Evolutionary conservation across 1,140 invertebrate species (phyloP).

Genomic region (Condylostylus longicornis): DNA sequence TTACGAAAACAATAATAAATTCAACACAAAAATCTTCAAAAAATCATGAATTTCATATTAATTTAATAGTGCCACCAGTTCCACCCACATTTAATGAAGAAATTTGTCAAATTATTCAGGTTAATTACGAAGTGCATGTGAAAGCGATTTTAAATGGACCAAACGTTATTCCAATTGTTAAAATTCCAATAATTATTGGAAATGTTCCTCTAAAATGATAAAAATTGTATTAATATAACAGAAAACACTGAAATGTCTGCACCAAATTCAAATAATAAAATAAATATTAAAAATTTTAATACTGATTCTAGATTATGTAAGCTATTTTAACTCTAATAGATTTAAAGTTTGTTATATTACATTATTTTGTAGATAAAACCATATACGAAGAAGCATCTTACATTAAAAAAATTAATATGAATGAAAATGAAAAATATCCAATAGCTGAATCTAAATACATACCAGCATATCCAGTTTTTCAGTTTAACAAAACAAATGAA

Average conservation of each 20-base stretch:
- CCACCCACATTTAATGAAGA: slow-evolving; percentile 49
- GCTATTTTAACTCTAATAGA: not conserved
- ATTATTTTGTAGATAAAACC: slow-evolving; percentile 14
- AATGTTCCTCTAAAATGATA: no score
- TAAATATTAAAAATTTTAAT: slow-evolving; percentile 5
- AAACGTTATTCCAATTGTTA: no score
- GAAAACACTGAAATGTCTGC: no score
- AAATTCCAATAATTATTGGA: no score
- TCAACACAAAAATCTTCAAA: no score
- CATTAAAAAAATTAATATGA: not conserved
- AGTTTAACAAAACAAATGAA: no score
- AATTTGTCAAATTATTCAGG: slow-evolving; percentile 51
- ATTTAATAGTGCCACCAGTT: slow-evolving; percentile 43
- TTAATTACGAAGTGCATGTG: slow-evolving; percentile 46
- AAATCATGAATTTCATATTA: slow-evolving; percentile 17
- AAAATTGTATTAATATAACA: no score
- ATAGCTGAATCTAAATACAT: slow-evolving; percentile 23
- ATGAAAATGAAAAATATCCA: slow-evolving; percentile 15
- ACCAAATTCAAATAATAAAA: not conserved
- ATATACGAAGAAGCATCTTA: slow-evolving; percentile 19
- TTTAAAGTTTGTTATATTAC: not conserved
- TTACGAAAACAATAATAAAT: no score
- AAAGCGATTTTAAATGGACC: slow-evolving; percentile 15
- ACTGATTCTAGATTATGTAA: not conserved
- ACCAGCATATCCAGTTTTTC: slow-evolving; percentile 28